These are phyloP conservation scores for Peribatodes rhomboidaria DNA, from an alignment of 2,888 invertebrate genomes.

Conservation along the genomic window DNA sequence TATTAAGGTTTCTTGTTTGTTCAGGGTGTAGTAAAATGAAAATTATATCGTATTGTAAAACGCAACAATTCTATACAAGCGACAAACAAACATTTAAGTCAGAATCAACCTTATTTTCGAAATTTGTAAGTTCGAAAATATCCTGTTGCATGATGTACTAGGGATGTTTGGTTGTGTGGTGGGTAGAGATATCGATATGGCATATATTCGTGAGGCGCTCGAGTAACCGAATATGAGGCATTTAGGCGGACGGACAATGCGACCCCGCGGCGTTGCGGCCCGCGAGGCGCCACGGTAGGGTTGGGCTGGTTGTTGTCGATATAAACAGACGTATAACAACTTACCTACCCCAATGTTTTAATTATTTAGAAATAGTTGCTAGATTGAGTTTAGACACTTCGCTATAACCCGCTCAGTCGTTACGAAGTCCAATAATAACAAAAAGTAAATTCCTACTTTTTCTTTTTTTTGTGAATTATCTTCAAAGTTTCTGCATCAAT, in stretches of 20 bases:
- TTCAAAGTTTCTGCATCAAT: too few relatives aligned
- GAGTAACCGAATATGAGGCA: conserved; percentile 85
- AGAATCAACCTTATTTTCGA: conserved; percentile 46
- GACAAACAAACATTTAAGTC: conserved; percentile 18
- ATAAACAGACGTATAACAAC: background rate
- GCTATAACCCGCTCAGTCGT: too few relatives aligned
- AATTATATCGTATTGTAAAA: conserved; percentile 71
- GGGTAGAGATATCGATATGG: conserved; percentile 72
- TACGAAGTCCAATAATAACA: too few relatives aligned
- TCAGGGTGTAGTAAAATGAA: conserved; percentile 80
- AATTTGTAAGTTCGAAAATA: conserved; percentile 45
- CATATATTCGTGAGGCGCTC: conserved; percentile 75
- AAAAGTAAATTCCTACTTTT: too few relatives aligned
- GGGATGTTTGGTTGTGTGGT: conserved; percentile 54
- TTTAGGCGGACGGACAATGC: conserved; percentile 80
- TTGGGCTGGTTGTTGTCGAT: conserved; percentile 49
- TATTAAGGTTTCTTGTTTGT: conserved; percentile 75
- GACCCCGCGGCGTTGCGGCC: conserved; percentile 74
- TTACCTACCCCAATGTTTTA: too few relatives aligned
- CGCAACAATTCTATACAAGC: conserved; percentile 47
- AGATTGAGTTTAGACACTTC: too few relatives aligned
- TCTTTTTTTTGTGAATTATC: too few relatives aligned
- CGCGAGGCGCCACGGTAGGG: conserved; percentile 78
- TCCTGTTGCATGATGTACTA: conserved; percentile 45
- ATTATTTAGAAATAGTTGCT: too few relatives aligned